These are phyloP conservation scores for Spisula solida DNA, from an alignment of 2,888 invertebrate species.

Conservation along the genomic window DNA sequence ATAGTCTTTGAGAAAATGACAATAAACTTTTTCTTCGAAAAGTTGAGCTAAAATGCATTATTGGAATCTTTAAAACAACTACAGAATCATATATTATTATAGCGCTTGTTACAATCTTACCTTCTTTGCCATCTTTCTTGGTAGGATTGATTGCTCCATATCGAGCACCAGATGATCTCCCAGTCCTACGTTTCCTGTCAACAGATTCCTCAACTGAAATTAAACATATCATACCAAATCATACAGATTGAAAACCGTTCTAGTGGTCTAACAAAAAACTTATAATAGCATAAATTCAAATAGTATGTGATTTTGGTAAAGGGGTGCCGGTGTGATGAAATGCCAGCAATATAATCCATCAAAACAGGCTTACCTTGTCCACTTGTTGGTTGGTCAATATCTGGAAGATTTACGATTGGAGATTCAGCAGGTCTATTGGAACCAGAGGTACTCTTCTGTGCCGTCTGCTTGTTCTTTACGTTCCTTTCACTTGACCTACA, in stretches of 20 bases:
- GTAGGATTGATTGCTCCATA: conserved; percentile 61
- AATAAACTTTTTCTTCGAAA: too few species aligned
- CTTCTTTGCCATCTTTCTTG: conserved; percentile 55
- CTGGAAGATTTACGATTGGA: background rate
- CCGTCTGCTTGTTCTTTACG: conserved; percentile 55
- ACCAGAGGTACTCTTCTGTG: conserved; percentile 51
- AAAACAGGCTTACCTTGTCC: background rate
- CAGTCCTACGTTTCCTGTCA: conserved; percentile 60
- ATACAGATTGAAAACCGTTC: too few species aligned
- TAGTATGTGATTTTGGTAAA: too few species aligned
- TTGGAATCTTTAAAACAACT: too few species aligned
- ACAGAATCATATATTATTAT: too few species aligned
- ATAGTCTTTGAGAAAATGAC: too few species aligned
- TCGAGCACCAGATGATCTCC: conserved; percentile 68
- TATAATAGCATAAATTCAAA: too few species aligned
- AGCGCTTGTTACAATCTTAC: background rate
- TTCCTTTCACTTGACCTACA: conserved; percentile 39
- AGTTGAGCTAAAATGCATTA: too few species aligned
- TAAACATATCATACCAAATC: too few species aligned
- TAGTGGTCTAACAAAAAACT: too few species aligned
- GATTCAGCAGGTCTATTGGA: background rate
- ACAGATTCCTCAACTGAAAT: conserved; percentile 23
- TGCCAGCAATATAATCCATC: too few species aligned
- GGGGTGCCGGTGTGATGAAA: too few species aligned
- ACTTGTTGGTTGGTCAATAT: conserved; percentile 23